A percentile compares a stretch with the other conserved stretches of the same genome.
These are phyloP conservation scores for Nebria salina DNA, from an alignment of 2,888 invertebrate species.

Conservation along the genomic window DNA sequence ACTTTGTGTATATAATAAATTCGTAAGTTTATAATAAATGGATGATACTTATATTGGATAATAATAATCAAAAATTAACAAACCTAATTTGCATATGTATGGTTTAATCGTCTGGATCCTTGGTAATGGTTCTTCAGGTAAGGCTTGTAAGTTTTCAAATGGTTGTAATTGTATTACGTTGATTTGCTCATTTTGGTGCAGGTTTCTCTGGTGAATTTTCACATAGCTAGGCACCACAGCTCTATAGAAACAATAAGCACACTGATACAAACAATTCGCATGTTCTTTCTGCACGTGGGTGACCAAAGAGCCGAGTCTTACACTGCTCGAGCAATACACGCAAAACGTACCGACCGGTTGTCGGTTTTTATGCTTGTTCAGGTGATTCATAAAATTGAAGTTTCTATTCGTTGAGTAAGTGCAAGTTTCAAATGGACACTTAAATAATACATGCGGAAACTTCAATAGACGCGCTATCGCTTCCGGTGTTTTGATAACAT, in stretches of 20 bases:
- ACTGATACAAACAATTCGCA: conserved; percentile 70
- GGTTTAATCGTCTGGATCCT: conserved; percentile 50
- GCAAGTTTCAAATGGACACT: conserved; percentile 68
- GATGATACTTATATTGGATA: not conserved
- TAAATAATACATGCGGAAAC: conserved; percentile 63
- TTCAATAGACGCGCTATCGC: conserved; percentile 59
- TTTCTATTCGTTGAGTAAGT: conserved; percentile 61
- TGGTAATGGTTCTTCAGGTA: conserved; percentile 17
- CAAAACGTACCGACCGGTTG: conserved; percentile 65
- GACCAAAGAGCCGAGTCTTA: not conserved
- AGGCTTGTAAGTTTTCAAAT: not conserved
- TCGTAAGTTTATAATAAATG: not conserved
- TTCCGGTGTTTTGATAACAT: conserved; percentile 47
- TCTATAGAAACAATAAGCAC: conserved; percentile 75
- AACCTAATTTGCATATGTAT: conserved; percentile 54
- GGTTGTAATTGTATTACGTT: conserved; percentile 51
- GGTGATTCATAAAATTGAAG: conserved; percentile 61
- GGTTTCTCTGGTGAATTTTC: conserved; percentile 66
- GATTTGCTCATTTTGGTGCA: conserved; percentile 49
- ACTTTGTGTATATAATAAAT: too few relatives aligned
- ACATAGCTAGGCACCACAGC: conserved; percentile 70
- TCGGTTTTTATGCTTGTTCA: conserved; percentile 57
- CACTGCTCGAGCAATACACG: conserved; percentile 64
- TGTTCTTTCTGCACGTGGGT: conserved; percentile 72
- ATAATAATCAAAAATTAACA: conserved; percentile 8